Evolutionary conservation across 1,140 invertebrate species (phyloP).

Genomic region (Cydia fagiglandana): DNA sequence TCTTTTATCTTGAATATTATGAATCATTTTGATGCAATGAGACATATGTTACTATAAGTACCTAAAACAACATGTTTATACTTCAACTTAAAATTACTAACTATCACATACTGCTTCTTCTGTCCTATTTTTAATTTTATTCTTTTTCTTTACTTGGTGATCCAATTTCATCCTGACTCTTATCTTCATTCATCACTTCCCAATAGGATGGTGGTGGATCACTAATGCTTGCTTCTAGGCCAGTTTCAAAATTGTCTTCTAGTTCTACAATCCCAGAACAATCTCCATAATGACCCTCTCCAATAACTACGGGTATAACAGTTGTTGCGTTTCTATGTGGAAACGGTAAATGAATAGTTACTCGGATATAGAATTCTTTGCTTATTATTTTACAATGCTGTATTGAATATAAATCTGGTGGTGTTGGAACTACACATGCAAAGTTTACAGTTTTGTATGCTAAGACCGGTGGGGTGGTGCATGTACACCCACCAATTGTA

Average conservation of each 20-base stretch:
- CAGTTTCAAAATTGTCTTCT: slow-evolving; percentile 4
- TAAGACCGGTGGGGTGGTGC: neutral
- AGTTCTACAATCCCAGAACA: slow-evolving; percentile 12
- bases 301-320: slow-evolving; percentile 24
- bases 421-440: slow-evolving; percentile 7
- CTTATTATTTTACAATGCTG: slow-evolving; percentile 27
- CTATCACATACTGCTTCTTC: neutral
- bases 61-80: neutral
- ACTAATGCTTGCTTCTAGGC: neutral
- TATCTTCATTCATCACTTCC: slow-evolving; percentile 21
- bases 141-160: neutral
- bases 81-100: neutral
- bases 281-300: slow-evolving; percentile 1
- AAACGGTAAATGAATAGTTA: slow-evolving; percentile 24
- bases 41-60: neutral
- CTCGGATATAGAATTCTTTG: slow-evolving; percentile 22
- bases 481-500: neutral
- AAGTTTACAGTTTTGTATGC: slow-evolving; percentile 6
- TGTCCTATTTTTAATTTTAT: neutral
- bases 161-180: neutral
- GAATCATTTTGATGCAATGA: neutral
- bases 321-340: slow-evolving; percentile 11
- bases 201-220: slow-evolving; percentile 12
- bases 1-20: neutral
- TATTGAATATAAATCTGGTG: neutral